phyloP scores from a whole-genome alignment of 2,797 vertebrate genomes.

The Sternarchorhynchus goeldii region DNA sequence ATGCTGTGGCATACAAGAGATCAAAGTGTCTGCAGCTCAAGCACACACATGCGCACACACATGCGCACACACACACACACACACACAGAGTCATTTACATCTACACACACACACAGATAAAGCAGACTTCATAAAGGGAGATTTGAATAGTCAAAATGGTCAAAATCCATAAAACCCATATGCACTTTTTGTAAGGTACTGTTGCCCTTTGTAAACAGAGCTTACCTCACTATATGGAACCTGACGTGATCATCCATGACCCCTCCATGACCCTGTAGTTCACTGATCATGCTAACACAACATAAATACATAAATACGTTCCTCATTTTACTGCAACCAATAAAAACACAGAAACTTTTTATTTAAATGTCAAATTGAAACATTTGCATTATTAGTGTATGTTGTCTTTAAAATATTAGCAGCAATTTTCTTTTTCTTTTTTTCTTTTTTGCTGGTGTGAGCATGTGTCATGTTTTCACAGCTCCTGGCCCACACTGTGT shows the following conservation, averaged over 20 bases:
- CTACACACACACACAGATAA: not conserved
- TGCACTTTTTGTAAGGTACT: not conserved
- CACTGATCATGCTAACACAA: no score
- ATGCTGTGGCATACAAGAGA: not conserved
- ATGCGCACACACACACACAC: conserved; percentile 14
- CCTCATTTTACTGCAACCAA: no score
- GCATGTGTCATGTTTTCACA: conserved; percentile 23
- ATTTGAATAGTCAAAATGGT: not conserved
- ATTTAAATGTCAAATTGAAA: no score
- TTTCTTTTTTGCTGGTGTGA: not conserved
- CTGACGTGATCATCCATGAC: no score
- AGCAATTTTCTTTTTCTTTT: no score
- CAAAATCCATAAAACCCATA: not conserved
- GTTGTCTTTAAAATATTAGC: no score
- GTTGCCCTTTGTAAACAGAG: not conserved
- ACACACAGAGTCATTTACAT: conserved; percentile 6
- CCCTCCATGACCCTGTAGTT: no score
- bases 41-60: not conserved
- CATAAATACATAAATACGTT: no score
- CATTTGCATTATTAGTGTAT: no score
- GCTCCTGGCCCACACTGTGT: conserved; percentile 26
- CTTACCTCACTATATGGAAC: not conserved
- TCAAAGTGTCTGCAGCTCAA: conserved; percentile 26
- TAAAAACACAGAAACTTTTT: no score
- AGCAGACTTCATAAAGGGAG: not conserved